phyloP scores from a whole-genome alignment of 2,113 vertebrate genomes.

The Motacilla alba region DNA sequence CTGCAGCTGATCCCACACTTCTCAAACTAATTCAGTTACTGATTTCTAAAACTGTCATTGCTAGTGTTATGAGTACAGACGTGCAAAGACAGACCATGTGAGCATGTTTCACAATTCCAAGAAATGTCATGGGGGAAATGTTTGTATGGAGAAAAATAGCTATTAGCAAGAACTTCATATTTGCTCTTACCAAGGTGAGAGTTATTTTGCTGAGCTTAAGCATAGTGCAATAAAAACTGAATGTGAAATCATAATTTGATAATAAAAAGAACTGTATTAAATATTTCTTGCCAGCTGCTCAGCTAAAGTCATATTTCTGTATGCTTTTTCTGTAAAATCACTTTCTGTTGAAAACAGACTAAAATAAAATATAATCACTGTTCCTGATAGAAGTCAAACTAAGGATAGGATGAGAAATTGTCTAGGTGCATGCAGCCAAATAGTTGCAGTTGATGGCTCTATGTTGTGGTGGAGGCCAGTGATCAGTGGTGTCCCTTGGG shows the following conservation, averaged over 20 bases:
- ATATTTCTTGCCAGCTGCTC: neutral
- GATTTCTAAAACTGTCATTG: neutral
- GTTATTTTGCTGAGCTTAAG: neutral
- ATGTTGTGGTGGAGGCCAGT: too few relatives aligned
- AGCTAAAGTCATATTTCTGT: neutral
- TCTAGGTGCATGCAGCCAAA: neutral
- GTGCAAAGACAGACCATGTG: neutral
- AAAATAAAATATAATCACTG: neutral
- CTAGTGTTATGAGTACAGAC: neutral
- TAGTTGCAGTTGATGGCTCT: neutral
- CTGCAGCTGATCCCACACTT: conserved; percentile 23
- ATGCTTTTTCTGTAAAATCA: neutral
- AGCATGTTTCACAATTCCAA: neutral
- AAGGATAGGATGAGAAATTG: neutral
- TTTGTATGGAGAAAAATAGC: neutral
- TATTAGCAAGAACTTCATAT: neutral
- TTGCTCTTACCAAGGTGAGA: neutral
- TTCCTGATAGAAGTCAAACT: neutral
- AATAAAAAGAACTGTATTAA: neutral
- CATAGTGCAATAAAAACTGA: neutral
- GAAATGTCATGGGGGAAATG: neutral
- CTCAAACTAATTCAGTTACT: neutral
- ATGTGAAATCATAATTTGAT: neutral
- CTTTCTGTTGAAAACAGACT: neutral
- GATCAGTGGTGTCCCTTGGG: rapidly evolving